Conservation (phyloP, 1,140 invertebrate genomes). For the Thereuonema tuberculata region DNA sequence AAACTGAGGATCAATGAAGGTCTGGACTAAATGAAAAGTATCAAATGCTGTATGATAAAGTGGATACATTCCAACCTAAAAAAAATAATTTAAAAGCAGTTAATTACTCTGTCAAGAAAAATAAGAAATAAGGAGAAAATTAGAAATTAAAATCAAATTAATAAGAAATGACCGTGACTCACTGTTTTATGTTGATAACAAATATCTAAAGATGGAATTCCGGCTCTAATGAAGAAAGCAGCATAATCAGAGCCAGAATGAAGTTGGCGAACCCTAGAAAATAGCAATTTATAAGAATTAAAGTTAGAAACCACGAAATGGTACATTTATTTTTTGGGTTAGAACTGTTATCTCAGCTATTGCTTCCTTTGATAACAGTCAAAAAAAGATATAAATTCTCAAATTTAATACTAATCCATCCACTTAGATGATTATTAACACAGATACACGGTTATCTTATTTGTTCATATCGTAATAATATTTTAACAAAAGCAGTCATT, state of each 20-base stretch:
- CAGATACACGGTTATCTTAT: no score
- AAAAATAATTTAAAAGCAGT: background rate
- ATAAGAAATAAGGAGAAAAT: background rate
- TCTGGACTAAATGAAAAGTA: constrained; percentile 19
- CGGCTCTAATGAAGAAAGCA: constrained; percentile 21
- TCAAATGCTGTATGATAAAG: constrained; percentile 24
- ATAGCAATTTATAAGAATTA: background rate
- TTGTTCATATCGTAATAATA: no score
- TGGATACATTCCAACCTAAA: constrained; percentile 18
- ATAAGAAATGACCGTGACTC: background rate
- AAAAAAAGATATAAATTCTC: no score
- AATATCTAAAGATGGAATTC: constrained; percentile 24
- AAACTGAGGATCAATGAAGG: constrained; percentile 23
- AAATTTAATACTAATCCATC: no score
- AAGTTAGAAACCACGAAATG: background rate
- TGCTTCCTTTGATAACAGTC: no score
- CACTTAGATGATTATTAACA: no score
- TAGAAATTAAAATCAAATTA: background rate
- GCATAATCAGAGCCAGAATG: constrained; percentile 20
- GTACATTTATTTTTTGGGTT: no score
- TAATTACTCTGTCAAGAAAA: background rate
- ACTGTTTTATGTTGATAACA: constrained; percentile 16
- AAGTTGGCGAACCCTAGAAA: constrained; percentile 17
- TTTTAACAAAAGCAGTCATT: no score
- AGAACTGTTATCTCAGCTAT: no score